Base-by-base conservation (phyloP, 2,797 vertebrate genomes). In the Coranthus polyacanthus region DNA sequence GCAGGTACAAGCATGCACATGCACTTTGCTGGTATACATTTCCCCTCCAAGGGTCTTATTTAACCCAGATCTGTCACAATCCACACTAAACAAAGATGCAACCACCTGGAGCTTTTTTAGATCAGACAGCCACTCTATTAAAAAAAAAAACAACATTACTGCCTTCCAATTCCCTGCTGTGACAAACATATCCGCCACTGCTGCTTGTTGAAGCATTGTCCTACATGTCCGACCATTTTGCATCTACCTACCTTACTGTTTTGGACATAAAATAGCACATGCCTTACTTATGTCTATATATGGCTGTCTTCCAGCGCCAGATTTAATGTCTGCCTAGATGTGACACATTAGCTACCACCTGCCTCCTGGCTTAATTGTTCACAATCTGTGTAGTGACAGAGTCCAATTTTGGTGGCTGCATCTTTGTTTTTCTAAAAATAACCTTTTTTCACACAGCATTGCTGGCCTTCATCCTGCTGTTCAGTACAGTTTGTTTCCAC, bases 51-150 rank as follows among this genome's bases (percentile, higher is more conserved):
- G 38, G 67, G 20, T 79, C 50, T 47, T 66, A 55, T 69, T 65
- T 71, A 85, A 76, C 69, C 70, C 51, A 65, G 81, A 87, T 88
- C 72, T 84, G 74, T 87, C 86, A 75, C 42, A 53, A 54, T 79
- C 51, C 46, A 38, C 44, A 58, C 46, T 41, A 65, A 78, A 78
- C 57, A 78, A 70, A 62, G 60, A 72, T 54, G 12, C 16, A 58
- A 5, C 50, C 68, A 68, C 74, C 32, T 45, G 62, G n/a, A 51
- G 61, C 29, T 59, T 34, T 54, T 43, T 78, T 37, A 20, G 52
- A 72, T 72, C 57, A 53, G 26, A 53, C 34, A 38, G 5, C 39
- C n/a, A 64, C 11, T 2, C 51, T 6, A 50, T 68, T 78, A 50
- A 80, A 71, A 49, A 15, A 34, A 43, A 42, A 70, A 26, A 11